Conservation (phyloP, 1,140 invertebrate species). For the Lepidotrigona ventralis region DNA sequence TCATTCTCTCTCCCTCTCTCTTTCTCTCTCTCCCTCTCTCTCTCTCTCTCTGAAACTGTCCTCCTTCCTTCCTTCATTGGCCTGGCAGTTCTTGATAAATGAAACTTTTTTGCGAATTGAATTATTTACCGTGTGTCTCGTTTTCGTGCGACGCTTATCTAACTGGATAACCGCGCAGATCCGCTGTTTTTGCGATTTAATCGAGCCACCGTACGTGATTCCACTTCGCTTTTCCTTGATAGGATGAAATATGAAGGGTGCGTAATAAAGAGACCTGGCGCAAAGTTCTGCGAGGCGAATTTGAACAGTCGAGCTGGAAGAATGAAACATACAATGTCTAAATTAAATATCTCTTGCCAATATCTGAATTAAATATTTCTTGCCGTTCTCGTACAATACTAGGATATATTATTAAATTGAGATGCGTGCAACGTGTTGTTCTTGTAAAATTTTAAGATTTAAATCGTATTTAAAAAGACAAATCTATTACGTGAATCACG, state of each 20-base stretch:
- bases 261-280: background rate
- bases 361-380: too few species aligned
- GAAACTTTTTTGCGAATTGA: conserved; percentile 48
- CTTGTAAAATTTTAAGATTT: too few species aligned
- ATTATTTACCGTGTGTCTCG: conserved; percentile 15
- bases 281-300: background rate
- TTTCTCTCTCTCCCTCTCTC: too few species aligned
- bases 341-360: too few species aligned
- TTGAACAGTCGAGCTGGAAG: too few species aligned
- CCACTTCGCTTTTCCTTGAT: background rate
- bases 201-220: background rate
- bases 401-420: background rate
- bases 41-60: background rate
- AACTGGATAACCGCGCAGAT: background rate
- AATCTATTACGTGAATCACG: too few species aligned
- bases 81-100: conserved; percentile 9
- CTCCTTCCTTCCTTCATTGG: background rate
- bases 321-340: background rate
- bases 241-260: background rate
- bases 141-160: background rate
- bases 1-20: conserved; percentile 8
- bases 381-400: background rate
- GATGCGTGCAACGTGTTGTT: too few species aligned
- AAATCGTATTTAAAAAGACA: too few species aligned
- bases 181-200: conserved; percentile 15